These are phyloP conservation scores for Myioborus melanocephalus DNA, from an alignment of 2,797 vertebrate genomes.

Conservation along the genomic window DNA sequence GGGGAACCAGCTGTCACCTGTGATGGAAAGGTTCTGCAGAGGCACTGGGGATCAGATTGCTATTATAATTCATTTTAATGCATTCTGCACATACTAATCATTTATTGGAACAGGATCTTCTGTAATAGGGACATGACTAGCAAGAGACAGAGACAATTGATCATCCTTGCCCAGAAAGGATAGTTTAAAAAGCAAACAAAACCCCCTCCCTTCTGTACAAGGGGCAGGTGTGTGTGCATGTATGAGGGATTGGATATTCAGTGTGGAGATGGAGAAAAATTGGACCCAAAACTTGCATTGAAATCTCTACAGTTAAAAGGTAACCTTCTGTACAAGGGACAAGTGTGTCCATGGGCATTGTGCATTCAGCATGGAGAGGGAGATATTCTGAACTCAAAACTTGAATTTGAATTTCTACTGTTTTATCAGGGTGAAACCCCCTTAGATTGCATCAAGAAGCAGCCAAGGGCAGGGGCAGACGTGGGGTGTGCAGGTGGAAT, in stretches of 20 bases:
- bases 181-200: constrained; percentile 46
- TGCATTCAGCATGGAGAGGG: not conserved
- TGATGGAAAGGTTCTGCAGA: constrained; percentile 42
- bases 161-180: constrained; percentile 13
- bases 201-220: not conserved
- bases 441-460: not conserved
- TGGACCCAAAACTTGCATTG: not conserved
- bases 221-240: not conserved
- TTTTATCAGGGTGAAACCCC: not conserved
- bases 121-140: constrained; percentile 50
- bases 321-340: not conserved
- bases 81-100: constrained; percentile 49
- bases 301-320: not conserved
- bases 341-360: fast-evolving
- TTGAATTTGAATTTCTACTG: not conserved
- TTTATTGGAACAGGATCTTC: constrained; percentile 63
- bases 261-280: not conserved
- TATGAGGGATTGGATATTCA: not conserved
- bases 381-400: not conserved
- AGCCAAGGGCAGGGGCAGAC: not conserved
- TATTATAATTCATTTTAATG: constrained; percentile 67
- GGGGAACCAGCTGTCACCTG: constrained; percentile 41
- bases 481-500: not conserved
- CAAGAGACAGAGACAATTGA: constrained; percentile 26
- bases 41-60: constrained; percentile 31